Conservation (phyloP, 2,888 invertebrate species). For the Nemoura dubitans region DNA sequence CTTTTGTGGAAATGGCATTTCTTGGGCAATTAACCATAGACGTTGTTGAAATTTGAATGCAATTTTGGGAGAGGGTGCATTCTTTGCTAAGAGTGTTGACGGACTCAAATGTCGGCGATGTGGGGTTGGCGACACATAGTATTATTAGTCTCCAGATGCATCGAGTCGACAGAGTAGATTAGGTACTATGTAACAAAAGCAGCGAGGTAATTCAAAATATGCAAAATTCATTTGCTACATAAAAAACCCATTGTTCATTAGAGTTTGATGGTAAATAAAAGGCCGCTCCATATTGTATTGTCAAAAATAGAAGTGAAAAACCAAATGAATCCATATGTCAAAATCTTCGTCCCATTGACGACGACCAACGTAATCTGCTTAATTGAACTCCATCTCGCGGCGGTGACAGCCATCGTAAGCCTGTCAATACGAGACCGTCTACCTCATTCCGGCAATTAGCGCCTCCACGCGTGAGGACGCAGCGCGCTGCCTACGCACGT, state of each 20-base stretch:
- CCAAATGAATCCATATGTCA: not conserved
- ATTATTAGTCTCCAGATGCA: not conserved
- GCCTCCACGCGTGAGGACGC: not conserved
- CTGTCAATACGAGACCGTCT: not conserved
- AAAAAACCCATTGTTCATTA: too few species aligned
- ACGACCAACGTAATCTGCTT: not conserved
- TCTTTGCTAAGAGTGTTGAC: not conserved
- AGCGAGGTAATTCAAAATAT: too few species aligned
- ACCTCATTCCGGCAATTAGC: not conserved
- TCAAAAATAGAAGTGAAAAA: too few species aligned
- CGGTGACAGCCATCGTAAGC: not conserved
- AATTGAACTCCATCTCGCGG: not conserved
- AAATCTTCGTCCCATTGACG: not conserved
- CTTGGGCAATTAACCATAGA: not conserved
- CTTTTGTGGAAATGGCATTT: not conserved
- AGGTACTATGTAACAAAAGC: too few species aligned
- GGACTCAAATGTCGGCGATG: not conserved
- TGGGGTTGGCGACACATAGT: not conserved
- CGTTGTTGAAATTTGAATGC: not conserved
- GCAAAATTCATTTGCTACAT: too few species aligned
- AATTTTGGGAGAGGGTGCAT: not conserved
- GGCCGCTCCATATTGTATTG: too few species aligned
- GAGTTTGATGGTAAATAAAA: too few species aligned
- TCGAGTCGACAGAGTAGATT: not conserved
- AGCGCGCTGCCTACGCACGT: too few species aligned